Evolutionary conservation across 2,888 invertebrate genomes (phyloP).

Genomic region (Habroteleia sp.): DNA sequence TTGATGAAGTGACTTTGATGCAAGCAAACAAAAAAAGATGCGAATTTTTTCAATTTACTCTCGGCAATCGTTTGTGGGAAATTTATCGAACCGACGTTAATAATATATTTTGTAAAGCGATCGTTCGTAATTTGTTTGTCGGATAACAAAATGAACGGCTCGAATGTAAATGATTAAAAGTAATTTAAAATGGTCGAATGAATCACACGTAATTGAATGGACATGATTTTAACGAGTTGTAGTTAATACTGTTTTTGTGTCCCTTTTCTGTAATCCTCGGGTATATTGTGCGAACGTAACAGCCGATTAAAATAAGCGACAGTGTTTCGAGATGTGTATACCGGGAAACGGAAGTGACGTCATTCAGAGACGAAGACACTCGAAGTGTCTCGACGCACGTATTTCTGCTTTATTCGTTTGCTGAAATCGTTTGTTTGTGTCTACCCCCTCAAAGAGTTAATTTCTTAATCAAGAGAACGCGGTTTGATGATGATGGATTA

Average conservation of each 20-base stretch:
- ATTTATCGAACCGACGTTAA: conserved; percentile 36
- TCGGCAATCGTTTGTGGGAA: conserved; percentile 45
- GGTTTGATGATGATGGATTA: conserved; percentile 44
- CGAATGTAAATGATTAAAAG: conserved; percentile 43
- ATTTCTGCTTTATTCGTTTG: conserved; percentile 73
- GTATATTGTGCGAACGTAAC: conserved; percentile 51
- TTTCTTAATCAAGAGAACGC: conserved; percentile 49
- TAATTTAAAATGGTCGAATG: conserved; percentile 44
- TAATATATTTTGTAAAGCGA: conserved; percentile 32
- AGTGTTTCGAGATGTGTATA: conserved; percentile 67
- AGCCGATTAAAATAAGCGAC: conserved; percentile 75
- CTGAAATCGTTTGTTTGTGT: conserved; percentile 75
- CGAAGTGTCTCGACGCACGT: conserved; percentile 66
- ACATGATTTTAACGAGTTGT: conserved; percentile 48
- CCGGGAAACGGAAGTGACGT: conserved; percentile 79
- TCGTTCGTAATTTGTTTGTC: conserved; percentile 36
- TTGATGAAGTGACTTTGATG: conserved; percentile 52
- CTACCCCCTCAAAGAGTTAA: conserved; percentile 38
- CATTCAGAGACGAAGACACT: conserved; percentile 65
- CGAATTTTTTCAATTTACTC: conserved; percentile 42
- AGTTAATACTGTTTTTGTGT: conserved; percentile 43
- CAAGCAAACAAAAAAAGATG: conserved; percentile 4
- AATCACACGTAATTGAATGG: conserved; percentile 54
- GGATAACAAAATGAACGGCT: conserved; percentile 7
- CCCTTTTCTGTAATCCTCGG: conserved; percentile 49